Base-by-base conservation (phyloP, 2,797 vertebrate genomes). In the Esox lucius region DNA sequence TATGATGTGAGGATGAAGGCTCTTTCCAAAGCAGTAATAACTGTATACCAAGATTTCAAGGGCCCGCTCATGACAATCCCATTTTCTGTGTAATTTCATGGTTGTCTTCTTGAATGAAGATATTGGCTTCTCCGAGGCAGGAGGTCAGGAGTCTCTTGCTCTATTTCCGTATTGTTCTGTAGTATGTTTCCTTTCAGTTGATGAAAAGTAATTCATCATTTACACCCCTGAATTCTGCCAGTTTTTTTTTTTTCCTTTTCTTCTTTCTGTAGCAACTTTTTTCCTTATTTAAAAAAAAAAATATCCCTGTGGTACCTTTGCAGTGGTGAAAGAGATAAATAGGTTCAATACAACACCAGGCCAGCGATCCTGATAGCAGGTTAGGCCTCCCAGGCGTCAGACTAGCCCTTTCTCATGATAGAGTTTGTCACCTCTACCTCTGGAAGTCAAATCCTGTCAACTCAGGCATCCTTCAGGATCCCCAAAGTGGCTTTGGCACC, bases 41-140 rank as follows among this genome's bases (percentile, higher is more conserved):
- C 96, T 97, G 96, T 97, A 97, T 95, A 96, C 95, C 95, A 88
- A 97, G 96, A 97, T 98, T 97, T 98, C 96, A 96, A 98, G 96
- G 96, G 95, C 95, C 96, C 94, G 96, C 96, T 98, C 97, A 98
- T 99, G 98, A 99, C 97, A 99, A 99, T 99, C 97, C 98, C 97
- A 99, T 99, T 98, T 98, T 99, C 96, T 96, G 96, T 99, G 97
- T 98, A 99, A 99, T 99, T 99, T 99, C 98, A 99, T 99, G 98
- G 96, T 99, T 99, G 98, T 99, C 98, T 99, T 99, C 97, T 99
- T 99, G 97, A 99, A 99, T 99, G 98, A 99, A 99, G 98, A 99
- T 99, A 99, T 99, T 97, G 98, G 97, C 97, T 97, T 96, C 96
- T 98, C 95, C 96, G 96, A 97, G 97, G 95, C 96, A 96, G 94